Base-by-base conservation (phyloP, 1,140 invertebrate genomes). In the Hormaphis cornu region DNA sequence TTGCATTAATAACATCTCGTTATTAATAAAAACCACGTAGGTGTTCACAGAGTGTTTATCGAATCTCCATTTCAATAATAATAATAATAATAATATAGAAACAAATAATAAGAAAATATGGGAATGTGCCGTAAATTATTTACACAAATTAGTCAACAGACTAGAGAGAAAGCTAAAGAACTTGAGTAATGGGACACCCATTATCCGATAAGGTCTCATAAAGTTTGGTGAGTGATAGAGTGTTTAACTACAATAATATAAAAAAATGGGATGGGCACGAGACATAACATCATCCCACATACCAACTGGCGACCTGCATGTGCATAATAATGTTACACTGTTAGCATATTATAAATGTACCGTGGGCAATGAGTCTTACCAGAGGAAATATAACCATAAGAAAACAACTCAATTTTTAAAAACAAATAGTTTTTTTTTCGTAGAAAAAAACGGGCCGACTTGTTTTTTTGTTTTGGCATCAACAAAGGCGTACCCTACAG, bases 81-180 rank as follows among this genome's bases (percentile, higher is more conserved):
- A 50, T 50, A 26, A 10, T 52, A 52, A 28, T 52, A 28, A 52
- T 28, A 33, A 24, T 37, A 40, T 24, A 40, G 6, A 37, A 24
- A 40, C 6, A 14, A 40, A 35, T n/a, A 42, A 10, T 30, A 46
- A 4, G 12, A 61, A 69, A 22, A 63, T 59, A 72, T 46, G 59
- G 61, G 61, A 69, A 66, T 61, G 61, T 72, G 59, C 58, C 30
- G 70, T 69, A 54, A 54, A 71, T 30, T 71, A 54, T 71, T 28
- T 66, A 66, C 44, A 50, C 44, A 22, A 66, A 33, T 28, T 14
- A 44, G 37, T 42, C 20, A 58, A 30, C 33, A 40, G 54, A n/a
- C 20, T 20, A 42, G 14, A 59, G 35, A 40, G 56, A 35, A 59
- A 42, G 56, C n/a, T 44, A 18, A n/a, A n/a, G n/a, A n/a, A 44